Base-by-base conservation (phyloP, 2,113 vertebrate genomes). In the Salvelinus sp. region DNA sequence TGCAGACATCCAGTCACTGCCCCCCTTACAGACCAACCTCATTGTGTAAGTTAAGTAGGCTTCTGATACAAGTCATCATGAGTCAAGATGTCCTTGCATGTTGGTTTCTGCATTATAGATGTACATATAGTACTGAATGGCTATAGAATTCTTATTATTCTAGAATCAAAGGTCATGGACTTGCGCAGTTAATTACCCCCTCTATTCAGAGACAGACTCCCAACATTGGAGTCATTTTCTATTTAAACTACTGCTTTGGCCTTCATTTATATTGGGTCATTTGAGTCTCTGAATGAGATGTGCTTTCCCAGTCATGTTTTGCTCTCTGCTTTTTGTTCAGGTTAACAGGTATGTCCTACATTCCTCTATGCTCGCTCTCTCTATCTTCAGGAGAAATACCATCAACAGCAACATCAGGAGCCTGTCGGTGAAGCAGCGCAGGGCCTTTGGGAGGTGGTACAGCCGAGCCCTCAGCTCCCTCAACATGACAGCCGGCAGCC, bases 391-490 rank as follows among this genome's bases (percentile, higher is more conserved):
- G 70, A 76, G 69, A 66, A 81, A 88, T 4, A 83, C 76, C 38
- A 92, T 95, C 18, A 94, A 92, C 83, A 69, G 14, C 25, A 82
- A 86, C 85, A 67, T 94, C 76, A 44, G 1, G 25, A 54, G 6
- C 4, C 83, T 95, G 85, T 88, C 86, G 60, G 2, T n/a, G 28
- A 91, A 88, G 1, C 93, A 93, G 87, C 87, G 79, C 9, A 65
- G 65, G 38, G 93, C 92, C 0, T 93, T 95, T 54, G 93, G 92
- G 66, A 76, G 69, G 69, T 95, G 94, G 94, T 91, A 89, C 79
- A 86, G 88, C 69, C 85, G 67, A 69, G 83, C 80, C 16, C 3
- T 90, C 27, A 1, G 78, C 18, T 69, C 84, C 28, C 71, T 70
- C 25, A 82, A 86, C 80, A 79, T 94, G 60, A 90, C 76, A 38